These are phyloP conservation scores for Falco berigora DNA, from an alignment of 2,797 vertebrate species.

Conservation along the genomic window DNA sequence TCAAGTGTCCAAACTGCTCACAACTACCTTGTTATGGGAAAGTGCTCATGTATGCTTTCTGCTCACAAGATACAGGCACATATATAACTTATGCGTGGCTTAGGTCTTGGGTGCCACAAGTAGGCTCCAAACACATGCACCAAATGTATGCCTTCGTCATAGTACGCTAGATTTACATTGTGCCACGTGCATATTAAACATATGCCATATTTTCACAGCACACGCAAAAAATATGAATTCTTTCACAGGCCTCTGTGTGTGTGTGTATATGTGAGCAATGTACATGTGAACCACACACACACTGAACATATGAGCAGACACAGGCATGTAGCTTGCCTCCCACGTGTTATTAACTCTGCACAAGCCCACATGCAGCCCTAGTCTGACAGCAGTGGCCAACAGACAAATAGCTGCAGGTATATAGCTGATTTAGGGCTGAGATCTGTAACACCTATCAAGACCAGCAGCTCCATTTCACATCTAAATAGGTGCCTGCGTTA, in stretches of 20 bases:
- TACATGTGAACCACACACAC: background rate
- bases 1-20: background rate
- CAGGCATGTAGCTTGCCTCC: background rate
- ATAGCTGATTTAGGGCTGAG: background rate
- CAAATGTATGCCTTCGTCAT: background rate
- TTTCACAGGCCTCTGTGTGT: background rate
- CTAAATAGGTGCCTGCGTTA: background rate
- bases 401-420: background rate
- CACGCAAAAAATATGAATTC: accelerated
- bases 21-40: background rate
- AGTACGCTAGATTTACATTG: background rate
- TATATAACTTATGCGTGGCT: background rate
- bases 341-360: background rate
- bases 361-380: background rate
- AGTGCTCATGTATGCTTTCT: background rate
- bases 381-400: background rate
- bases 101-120: background rate
- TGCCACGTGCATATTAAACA: background rate
- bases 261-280: background rate
- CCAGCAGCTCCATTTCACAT: background rate
- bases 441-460: background rate
- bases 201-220: background rate
- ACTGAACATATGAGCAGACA: background rate
- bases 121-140: background rate
- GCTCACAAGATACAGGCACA: background rate